Percentiles rank a stretch among this genome's conserved stretches.
These are phyloP conservation scores for Drosophila mauritiana DNA, from an alignment of 1,140 invertebrate species.

Conservation along the genomic window DNA sequence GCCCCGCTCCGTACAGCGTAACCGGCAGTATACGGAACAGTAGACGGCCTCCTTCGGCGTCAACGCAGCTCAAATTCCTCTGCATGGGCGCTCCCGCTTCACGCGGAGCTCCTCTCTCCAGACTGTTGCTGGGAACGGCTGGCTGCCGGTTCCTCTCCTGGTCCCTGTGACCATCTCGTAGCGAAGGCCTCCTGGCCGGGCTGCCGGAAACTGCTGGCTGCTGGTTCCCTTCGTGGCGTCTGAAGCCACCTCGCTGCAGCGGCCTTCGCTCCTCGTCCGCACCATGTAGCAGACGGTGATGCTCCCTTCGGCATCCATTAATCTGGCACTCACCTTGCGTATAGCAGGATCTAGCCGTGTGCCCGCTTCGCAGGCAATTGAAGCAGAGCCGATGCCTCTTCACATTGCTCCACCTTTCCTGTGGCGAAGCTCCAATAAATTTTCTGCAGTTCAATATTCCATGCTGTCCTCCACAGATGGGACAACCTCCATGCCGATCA, in stretches of 20 bases:
- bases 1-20: too few relatives aligned
- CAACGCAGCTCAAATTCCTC: too few relatives aligned
- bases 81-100: too few relatives aligned
- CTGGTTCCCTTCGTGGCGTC: neutral
- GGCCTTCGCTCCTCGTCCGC: neutral
- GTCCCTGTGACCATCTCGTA: too few relatives aligned
- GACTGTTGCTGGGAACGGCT: too few relatives aligned
- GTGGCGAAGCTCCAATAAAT: neutral
- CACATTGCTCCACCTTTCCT: neutral
- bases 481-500: neutral
- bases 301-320: neutral
- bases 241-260: neutral
- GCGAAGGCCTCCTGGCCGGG: too few relatives aligned
- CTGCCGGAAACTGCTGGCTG: neutral
- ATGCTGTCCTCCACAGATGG: neutral
- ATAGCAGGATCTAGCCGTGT: too few relatives aligned
- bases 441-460: neutral
- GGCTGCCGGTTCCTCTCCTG: neutral
- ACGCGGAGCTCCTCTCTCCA: too few relatives aligned
- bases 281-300: too few relatives aligned
- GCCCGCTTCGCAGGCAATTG: too few relatives aligned
- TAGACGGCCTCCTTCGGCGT: too few relatives aligned
- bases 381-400: neutral
- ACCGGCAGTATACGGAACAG: too few relatives aligned
- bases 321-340: neutral